phyloP scores from a whole-genome alignment of 2,888 invertebrate genomes.

The Osedax frankpressi region DNA sequence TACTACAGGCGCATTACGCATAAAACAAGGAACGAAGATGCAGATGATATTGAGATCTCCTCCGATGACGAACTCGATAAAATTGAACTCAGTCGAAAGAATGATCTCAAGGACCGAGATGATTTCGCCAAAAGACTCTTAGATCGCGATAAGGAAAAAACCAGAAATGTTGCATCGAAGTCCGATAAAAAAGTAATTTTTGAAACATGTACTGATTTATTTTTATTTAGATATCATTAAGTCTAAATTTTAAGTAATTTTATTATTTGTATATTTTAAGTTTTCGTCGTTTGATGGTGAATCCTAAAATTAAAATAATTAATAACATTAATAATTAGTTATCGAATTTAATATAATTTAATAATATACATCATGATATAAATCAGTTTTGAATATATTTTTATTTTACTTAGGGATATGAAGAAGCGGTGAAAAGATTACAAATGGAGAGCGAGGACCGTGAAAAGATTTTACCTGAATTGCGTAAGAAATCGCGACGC shows the following conservation, averaged over 20 bases:
- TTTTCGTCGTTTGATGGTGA: too few relatives aligned
- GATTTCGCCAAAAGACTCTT: constrained; percentile 79
- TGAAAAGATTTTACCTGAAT: constrained; percentile 70
- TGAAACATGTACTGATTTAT: not conserved
- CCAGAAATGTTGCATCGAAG: constrained; percentile 56
- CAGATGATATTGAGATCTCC: not conserved
- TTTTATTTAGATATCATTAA: not conserved
- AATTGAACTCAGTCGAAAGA: constrained; percentile 62
- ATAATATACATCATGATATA: not conserved
- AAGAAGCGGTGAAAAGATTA: constrained; percentile 76
- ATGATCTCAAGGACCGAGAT: constrained; percentile 80
- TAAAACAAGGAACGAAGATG: not conserved
- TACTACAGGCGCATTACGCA: not conserved
- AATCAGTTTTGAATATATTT: too few relatives aligned
- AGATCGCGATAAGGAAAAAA: constrained; percentile 74
- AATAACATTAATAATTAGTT: not conserved
- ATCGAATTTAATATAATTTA: not conserved
- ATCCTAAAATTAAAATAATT: not conserved
- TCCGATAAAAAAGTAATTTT: constrained; percentile 46
- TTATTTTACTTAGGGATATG: constrained; percentile 43
- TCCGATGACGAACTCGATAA: constrained; percentile 51
- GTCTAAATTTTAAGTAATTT: not conserved
- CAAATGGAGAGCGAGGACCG: constrained; percentile 74
- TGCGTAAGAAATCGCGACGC: constrained; percentile 77
- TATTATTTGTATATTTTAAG: not conserved